Base-by-base conservation (phyloP, 1,140 invertebrate genomes). In the Cyclina sinensis region DNA sequence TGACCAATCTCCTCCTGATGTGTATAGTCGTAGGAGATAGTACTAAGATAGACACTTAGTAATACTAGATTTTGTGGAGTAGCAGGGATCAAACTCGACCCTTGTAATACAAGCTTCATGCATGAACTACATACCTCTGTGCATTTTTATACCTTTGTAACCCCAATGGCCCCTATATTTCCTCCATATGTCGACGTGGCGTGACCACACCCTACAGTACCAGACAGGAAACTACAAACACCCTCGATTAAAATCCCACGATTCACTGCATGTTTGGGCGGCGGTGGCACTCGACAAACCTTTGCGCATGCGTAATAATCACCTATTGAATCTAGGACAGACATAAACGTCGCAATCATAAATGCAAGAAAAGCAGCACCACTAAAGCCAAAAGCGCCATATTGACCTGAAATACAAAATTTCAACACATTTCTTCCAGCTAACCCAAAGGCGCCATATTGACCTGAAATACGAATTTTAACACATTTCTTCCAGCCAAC, bases 131-230 rank as follows among this genome's bases (percentile, higher is more conserved):
- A n/a, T n/a, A n/a, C n/a, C n/a, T n/a, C n/a, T n/a, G n/a, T n/a
- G n/a, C n/a, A n/a, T n/a, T n/a, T n/a, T 43, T 43, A 14, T 14
- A 78, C 74, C 46, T 78, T 78, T 32, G 74, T 97, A 3, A 96
- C 95, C 62, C 98, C 98, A 88, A 99, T 98, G 16, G 98, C 98
- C 3, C 98, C 98, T 59, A 99, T 98, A 94, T 98, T 99, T 95
- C 98, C 98, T 35, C 95, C 95, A 37, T 94, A 98, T 0, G 98
- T 98, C 87, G 98, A 98, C 5, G 98, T 98, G 1, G 98, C 98
- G 92, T 98, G 98, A 7, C 97, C 93, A 96, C 95, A 97, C 4
- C 98, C 98, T 96, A 97, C 97, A 0, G 98, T 95, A 0, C 98
- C 98, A 0, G 98, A 97, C 11, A 98, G 93, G 4, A 98, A 95